Base-by-base conservation (phyloP, 2,888 invertebrate species). In the Coelinius sp. region DNA sequence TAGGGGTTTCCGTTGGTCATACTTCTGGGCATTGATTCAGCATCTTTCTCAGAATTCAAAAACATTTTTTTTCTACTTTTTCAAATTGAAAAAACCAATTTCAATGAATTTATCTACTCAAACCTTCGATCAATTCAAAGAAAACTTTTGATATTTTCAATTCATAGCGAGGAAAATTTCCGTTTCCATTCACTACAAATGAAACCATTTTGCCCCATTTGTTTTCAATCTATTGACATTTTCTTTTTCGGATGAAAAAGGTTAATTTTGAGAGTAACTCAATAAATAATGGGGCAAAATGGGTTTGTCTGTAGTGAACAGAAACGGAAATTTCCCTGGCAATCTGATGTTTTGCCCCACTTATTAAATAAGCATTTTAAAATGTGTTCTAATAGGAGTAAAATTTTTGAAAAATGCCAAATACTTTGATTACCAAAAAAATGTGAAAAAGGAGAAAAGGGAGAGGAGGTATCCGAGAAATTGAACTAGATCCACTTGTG, bases 1-100 rank as follows among this genome's bases (percentile, higher is more conserved):
- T 79, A n/a, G 80, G 81, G 80, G 79, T 77, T 77, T 71, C 59
- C 65, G 56, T 66, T 68, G 25, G 25, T 53, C 35, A 71, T 41
- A 62, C 70, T 70, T 64, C 63, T 64, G 53, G 65, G 70, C 64
- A 70, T 70, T 64, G 64, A 59, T 41, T 17, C 17, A 24, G 38
- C 24, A 31, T 68, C 41, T 68, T 41, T 38, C 35, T 53, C 38
- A 6, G 0, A 10, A 59, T 27, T n/a, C n/a, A 56, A 41, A 22
- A 46, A 12, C 25, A 22, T 27, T 49, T 53, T 59, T 24, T 25
- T 62, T 67, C 24, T 22, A 27, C 17, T 49, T 24, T 24, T 24
- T 31, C 14, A 44, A 24, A 25, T 17, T 38, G 17, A 20, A 49
- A 22, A 49, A 49, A n/a, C n/a, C n/a, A n/a, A n/a, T n/a, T n/a